phyloP scores from a whole-genome alignment of 2,888 invertebrate genomes.

The Unio delphinus region DNA sequence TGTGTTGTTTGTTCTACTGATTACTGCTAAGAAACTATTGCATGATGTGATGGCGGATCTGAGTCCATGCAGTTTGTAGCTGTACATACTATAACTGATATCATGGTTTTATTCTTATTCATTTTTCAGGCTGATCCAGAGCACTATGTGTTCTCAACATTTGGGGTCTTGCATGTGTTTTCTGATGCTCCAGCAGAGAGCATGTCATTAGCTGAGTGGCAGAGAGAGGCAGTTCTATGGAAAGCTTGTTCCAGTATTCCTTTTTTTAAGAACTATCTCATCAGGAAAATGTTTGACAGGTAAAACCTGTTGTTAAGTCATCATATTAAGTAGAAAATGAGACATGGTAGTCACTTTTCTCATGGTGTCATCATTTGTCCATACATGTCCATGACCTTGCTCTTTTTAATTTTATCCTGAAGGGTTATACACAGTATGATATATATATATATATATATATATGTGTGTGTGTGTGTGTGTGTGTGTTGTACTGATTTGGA shows the following conservation, averaged over 20 bases:
- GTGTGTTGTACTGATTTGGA: too few relatives aligned
- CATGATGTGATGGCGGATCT: too few relatives aligned
- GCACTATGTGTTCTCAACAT: constrained; percentile 70
- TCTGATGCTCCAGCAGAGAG: constrained; percentile 62
- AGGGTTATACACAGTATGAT: too few relatives aligned
- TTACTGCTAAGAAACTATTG: too few relatives aligned
- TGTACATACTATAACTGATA: too few relatives aligned
- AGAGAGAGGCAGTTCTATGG: constrained; percentile 68
- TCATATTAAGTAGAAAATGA: not conserved
- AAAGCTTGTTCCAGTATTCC: constrained; percentile 64
- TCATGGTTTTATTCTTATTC: not conserved
- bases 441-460: too few relatives aligned
- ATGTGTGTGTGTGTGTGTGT: too few relatives aligned
- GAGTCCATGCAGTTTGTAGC: too few relatives aligned
- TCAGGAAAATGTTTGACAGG: constrained; percentile 65
- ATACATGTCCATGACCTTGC: too few relatives aligned
- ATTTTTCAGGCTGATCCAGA: constrained; percentile 55
- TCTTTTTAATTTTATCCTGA: too few relatives aligned
- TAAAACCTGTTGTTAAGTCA: constrained; percentile 19
- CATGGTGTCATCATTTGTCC: not conserved
- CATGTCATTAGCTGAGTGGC: constrained; percentile 67
- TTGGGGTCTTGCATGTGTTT: constrained; percentile 69
- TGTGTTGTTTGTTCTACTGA: too few relatives aligned
- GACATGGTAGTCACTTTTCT: not conserved
- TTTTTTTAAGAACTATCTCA: constrained; percentile 68